These are phyloP conservation scores for Galeopsomyia nigrocyanea DNA, from an alignment of 2,888 invertebrate species.

Conservation along the genomic window DNA sequence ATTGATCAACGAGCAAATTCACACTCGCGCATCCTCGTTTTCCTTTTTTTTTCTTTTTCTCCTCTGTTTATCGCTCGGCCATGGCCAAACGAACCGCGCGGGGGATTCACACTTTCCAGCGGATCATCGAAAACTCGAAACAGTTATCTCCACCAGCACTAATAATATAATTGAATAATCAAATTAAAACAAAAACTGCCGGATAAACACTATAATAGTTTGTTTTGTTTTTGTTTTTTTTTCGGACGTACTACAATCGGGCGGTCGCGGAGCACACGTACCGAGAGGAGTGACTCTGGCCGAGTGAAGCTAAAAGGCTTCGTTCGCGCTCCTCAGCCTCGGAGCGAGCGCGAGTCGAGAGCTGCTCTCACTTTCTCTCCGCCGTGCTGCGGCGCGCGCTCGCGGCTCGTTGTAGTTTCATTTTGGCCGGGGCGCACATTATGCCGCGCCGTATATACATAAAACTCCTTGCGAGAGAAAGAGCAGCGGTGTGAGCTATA, in stretches of 20 bases:
- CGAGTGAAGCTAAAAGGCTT: neutral
- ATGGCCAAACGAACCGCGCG: too few relatives aligned
- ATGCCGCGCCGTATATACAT: neutral
- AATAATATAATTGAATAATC: too few relatives aligned
- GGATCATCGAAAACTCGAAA: conserved; percentile 16
- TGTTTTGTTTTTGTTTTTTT: too few relatives aligned
- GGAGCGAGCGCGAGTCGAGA: conserved; percentile 6
- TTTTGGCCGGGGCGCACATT: conserved; percentile 55
- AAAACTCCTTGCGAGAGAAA: conserved; percentile 59
- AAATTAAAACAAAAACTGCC: neutral
- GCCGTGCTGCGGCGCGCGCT: conserved; percentile 45
- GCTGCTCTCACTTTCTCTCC: conserved; percentile 65
- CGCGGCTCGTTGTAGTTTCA: conserved; percentile 64
- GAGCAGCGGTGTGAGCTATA: neutral
- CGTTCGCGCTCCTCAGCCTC: neutral
- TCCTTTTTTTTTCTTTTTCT: too few relatives aligned
- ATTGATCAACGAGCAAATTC: too few relatives aligned
- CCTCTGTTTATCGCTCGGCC: too few relatives aligned
- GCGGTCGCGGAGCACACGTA: conserved; percentile 15
- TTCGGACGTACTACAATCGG: too few relatives aligned
- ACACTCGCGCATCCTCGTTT: too few relatives aligned
- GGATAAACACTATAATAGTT: neutral
- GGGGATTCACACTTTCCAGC: conserved; percentile 18
- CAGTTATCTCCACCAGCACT: neutral
- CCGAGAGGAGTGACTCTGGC: conserved; percentile 5